A percentile compares a stretch with the other conserved stretches of the same genome.
phyloP scores from a whole-genome alignment of 2,113 vertebrate species.

The Okapia johnstoni region DNA sequence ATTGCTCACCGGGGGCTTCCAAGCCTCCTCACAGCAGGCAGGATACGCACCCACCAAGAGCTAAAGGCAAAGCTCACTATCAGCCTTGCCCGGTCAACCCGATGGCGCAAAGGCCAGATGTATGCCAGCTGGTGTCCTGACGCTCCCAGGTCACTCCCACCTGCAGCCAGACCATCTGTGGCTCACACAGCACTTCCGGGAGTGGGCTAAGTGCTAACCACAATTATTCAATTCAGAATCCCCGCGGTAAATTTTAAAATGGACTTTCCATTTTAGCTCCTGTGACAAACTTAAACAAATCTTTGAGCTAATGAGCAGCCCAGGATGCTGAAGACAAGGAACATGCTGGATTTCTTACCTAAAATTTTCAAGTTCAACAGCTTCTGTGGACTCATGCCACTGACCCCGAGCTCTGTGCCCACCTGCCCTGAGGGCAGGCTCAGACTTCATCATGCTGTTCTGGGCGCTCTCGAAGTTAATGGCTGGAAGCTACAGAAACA shows the following conservation, averaged over 20 bases:
- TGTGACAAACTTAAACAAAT: not conserved
- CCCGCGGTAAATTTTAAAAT: not conserved
- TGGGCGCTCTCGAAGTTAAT: constrained; percentile 75
- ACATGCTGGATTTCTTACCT: constrained; percentile 78
- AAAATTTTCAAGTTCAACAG: constrained; percentile 88
- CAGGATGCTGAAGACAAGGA: not conserved
- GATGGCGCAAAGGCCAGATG: not conserved
- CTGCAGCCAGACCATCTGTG: not conserved
- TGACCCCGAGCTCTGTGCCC: constrained; percentile 62
- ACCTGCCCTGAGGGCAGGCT: constrained; percentile 59
- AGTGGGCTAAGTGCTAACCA: not conserved
- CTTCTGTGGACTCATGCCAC: constrained; percentile 80
- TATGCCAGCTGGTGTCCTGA: not conserved
- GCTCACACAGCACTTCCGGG: not conserved
- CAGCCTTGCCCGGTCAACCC: not conserved
- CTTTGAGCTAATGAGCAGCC: not conserved
- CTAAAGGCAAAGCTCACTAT: not conserved
- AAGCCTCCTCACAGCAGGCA: not conserved
- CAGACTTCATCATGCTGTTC: constrained; percentile 72
- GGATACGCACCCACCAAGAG: not conserved
- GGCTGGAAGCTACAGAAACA: constrained; percentile 80
- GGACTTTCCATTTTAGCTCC: not conserved
- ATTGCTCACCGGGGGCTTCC: not conserved
- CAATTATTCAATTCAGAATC: not conserved
- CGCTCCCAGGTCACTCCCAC: too few relatives aligned